Evolutionary conservation across 2,797 vertebrate genomes (phyloP).

Genomic region (Chaetodon trifasciatus): DNA sequence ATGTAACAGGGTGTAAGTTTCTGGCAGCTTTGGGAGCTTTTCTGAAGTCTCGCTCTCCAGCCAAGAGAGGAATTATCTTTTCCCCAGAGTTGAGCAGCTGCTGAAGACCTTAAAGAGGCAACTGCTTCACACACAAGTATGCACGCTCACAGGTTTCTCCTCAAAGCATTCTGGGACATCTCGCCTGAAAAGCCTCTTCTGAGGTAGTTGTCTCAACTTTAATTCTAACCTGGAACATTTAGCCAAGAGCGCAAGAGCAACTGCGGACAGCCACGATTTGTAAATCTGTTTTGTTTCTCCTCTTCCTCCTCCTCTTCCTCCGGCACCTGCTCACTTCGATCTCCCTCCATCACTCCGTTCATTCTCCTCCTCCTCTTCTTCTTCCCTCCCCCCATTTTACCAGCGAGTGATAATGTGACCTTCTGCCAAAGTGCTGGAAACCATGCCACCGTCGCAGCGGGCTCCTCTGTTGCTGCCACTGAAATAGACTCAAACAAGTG

Average conservation of each 20-base stretch:
- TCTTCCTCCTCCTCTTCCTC: constrained; percentile 47
- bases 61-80: constrained; percentile 51
- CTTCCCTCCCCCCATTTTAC: constrained; percentile 35
- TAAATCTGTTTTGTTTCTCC: constrained; percentile 36
- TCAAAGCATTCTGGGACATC: constrained; percentile 47
- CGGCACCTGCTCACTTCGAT: constrained; percentile 57
- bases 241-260: constrained; percentile 12
- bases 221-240: constrained; percentile 34
- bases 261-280: constrained; percentile 40
- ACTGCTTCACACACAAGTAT: constrained; percentile 25
- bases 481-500: constrained; percentile 89
- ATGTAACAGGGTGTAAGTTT: constrained; percentile 43
- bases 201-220: constrained; percentile 41
- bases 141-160: constrained; percentile 12
- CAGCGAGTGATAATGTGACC: constrained; percentile 88
- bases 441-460: constrained; percentile 85
- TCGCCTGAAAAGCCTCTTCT: constrained; percentile 32
- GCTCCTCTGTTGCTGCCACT: constrained; percentile 82
- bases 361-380: constrained; percentile 34
- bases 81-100: constrained; percentile 39
- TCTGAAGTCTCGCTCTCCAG: constrained; percentile 34
- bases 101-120: constrained; percentile 32
- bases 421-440: constrained; percentile 90
- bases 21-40: constrained; percentile 37
- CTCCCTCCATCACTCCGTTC: constrained; percentile 52